These are phyloP conservation scores for Patella vulgata DNA, from an alignment of 1,140 invertebrate genomes.

Conservation along the genomic window DNA sequence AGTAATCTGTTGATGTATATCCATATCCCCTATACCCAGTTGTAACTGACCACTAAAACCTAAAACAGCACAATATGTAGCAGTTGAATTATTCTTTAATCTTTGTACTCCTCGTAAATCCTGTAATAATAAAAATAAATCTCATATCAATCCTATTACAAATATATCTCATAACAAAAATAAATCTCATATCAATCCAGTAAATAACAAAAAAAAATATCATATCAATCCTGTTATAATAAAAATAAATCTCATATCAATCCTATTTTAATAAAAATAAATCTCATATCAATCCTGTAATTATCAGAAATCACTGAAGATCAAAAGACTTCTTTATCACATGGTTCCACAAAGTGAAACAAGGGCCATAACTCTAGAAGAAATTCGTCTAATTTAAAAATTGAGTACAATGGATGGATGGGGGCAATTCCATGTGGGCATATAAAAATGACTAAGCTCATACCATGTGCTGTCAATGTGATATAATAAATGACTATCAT, in stretches of 20 bases:
- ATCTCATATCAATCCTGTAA: background rate
- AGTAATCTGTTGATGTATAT: slow-evolving; percentile 78
- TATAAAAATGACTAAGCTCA: background rate
- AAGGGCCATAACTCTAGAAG: no score
- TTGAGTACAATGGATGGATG: background rate
- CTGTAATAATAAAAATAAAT: slow-evolving; percentile 42
- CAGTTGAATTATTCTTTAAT: slow-evolving; percentile 70
- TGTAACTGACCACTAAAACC: slow-evolving; percentile 79
- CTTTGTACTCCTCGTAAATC: slow-evolving; percentile 63
- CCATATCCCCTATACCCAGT: slow-evolving; percentile 86
- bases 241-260: background rate
- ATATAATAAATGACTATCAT: slow-evolving; percentile 45
- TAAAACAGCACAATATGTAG: slow-evolving; percentile 80
- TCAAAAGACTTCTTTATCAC: background rate
- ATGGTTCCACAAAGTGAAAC: no score
- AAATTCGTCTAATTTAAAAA: no score
- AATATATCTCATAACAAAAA: background rate
- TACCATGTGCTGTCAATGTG: background rate
- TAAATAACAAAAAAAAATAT: background rate
- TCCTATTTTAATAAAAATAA: background rate
- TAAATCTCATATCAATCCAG: background rate
- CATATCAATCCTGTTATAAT: background rate
- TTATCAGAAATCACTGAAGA: no score
- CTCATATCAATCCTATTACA: background rate
- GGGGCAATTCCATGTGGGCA: background rate